Percentiles rank a stretch among this genome's conserved stretches.
These are phyloP conservation scores for Epicampocera succincta DNA, from an alignment of 2,888 invertebrate species.

Conservation along the genomic window DNA sequence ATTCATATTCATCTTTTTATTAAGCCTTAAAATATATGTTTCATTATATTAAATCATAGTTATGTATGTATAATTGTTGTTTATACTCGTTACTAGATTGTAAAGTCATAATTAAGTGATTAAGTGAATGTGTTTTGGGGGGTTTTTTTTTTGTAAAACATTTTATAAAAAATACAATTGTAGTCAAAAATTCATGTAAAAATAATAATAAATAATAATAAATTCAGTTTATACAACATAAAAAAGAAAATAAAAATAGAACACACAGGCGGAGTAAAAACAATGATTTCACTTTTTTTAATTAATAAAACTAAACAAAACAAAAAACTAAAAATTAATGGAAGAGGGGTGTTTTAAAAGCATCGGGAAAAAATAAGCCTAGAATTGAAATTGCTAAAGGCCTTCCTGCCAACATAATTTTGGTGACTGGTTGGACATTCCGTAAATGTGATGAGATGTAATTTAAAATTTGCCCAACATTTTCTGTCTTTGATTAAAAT, in stretches of 20 bases:
- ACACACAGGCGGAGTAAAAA: conserved; percentile 13
- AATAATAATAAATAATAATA: conserved; percentile 61
- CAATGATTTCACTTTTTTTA: background rate
- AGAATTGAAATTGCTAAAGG: background rate
- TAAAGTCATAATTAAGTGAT: conserved; percentile 39
- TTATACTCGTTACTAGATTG: conserved; percentile 20
- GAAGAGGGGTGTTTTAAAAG: background rate
- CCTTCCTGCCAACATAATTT: no score
- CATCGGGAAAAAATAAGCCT: background rate
- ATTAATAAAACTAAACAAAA: conserved; percentile 23
- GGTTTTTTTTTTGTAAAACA: conserved; percentile 17
- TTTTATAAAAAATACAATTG: conserved; percentile 44
- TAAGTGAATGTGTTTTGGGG: conserved; percentile 43
- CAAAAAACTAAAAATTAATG: background rate
- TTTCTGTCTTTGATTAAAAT: no score
- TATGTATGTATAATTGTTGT: conserved; percentile 20
- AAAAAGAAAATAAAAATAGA: conserved; percentile 49
- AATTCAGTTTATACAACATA: conserved; percentile 62
- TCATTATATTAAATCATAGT: conserved; percentile 51
- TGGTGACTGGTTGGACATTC: no score
- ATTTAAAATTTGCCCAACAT: no score
- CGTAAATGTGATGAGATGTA: no score
- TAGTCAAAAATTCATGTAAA: conserved; percentile 67
- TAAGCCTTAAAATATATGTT: conserved; percentile 56
- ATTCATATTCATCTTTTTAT: conserved; percentile 30